Percentiles rank a stretch among this genome's conserved stretches.
Conservation (phyloP, 2,888 invertebrate genomes). For the Lysandra coridon region DNA sequence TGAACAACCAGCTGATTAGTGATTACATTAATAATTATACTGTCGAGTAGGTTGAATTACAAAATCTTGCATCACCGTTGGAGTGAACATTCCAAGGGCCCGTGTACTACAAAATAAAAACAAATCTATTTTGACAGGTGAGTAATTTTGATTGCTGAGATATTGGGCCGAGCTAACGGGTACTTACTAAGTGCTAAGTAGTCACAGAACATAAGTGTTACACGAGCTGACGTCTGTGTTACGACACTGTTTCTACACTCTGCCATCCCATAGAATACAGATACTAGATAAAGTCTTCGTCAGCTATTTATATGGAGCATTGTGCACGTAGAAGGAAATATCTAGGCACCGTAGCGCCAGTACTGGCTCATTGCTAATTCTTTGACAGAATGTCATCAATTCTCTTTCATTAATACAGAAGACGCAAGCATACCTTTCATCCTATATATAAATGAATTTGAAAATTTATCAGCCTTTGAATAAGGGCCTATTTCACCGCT, state of each 20-base stretch:
- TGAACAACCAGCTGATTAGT: not conserved
- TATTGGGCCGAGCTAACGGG: constrained; percentile 23
- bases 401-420: too few species aligned
- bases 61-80: not conserved
- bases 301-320: not conserved
- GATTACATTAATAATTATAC: not conserved
- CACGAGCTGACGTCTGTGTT: constrained; percentile 12
- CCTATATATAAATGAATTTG: too few species aligned
- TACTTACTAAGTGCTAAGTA: constrained; percentile 17
- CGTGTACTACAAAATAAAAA: constrained; percentile 22
- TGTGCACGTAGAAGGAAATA: not conserved
- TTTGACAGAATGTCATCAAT: too few species aligned
- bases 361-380: too few species aligned
- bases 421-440: too few species aligned
- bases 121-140: constrained; percentile 27
- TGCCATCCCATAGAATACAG: not conserved
- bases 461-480: too few species aligned
- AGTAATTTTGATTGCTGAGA: constrained; percentile 31
- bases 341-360: too few species aligned
- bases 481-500: too few species aligned
- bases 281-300: not conserved
- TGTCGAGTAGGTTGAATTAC: not conserved
- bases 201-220: constrained; percentile 12
- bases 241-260: not conserved
- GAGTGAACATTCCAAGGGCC: constrained; percentile 11